A percentile compares a stretch with the other conserved stretches of the same genome.
Conservation (phyloP, 2,797 vertebrate genomes). For the Alectoris magna region DNA sequence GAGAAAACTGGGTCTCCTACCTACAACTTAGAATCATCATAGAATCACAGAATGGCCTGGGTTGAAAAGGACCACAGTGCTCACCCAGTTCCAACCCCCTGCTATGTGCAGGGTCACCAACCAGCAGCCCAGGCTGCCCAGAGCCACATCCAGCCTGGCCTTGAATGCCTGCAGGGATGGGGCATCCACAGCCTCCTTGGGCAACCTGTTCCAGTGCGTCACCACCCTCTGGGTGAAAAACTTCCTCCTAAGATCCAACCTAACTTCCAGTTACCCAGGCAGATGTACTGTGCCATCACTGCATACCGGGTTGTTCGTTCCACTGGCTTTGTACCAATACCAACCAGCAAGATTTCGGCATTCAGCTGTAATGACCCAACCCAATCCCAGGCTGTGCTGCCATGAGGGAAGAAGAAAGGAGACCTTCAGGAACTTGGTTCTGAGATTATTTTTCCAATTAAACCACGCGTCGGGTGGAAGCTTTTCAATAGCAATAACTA, state of each 20-base stretch:
- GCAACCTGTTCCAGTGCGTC: too few species aligned
- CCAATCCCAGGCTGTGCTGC: background rate
- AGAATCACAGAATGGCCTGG: too few species aligned
- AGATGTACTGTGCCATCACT: rapidly evolving
- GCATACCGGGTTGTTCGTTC: background rate
- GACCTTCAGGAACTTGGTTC: background rate
- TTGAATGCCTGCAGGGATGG: too few species aligned
- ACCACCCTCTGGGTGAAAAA: too few species aligned
- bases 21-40: too few species aligned
- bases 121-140: too few species aligned
- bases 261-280: background rate
- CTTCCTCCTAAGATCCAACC: too few species aligned
- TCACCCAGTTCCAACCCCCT: too few species aligned
- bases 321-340: background rate
- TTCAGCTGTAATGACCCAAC: background rate
- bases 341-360: background rate
- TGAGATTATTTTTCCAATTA: slow-evolving; percentile 25
- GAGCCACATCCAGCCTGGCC: too few species aligned
- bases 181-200: too few species aligned
- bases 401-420: background rate
- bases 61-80: too few species aligned
- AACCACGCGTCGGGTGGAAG: background rate
- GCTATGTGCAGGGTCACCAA: too few species aligned
- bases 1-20: background rate
- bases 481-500: slow-evolving; percentile 7